Conservation (phyloP, 2,888 invertebrate genomes). For the Pristionchus maxplancki region DNA sequence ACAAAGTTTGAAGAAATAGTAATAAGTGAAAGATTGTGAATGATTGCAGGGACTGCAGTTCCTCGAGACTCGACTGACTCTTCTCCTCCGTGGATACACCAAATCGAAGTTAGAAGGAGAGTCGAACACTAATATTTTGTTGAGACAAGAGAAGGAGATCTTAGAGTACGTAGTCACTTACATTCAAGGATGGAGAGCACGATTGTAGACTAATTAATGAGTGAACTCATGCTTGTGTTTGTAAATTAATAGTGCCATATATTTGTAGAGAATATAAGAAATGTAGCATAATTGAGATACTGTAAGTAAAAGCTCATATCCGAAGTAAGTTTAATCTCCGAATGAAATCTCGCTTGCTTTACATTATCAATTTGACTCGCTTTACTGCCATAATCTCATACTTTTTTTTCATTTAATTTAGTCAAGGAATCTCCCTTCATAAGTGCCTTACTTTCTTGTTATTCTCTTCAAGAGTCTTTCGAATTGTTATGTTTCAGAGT, state of each 20-base stretch:
- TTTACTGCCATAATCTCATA: conserved; percentile 46
- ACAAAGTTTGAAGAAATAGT: too few species aligned
- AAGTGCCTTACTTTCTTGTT: conserved; percentile 31
- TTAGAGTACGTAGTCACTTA: conserved; percentile 21
- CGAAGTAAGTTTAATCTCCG: neutral
- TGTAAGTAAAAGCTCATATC: conserved; percentile 30
- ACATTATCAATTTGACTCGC: conserved; percentile 12
- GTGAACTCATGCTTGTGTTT: neutral
- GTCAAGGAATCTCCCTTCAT: neutral
- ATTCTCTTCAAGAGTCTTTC: conserved; percentile 16
- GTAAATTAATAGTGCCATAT: conserved; percentile 46
- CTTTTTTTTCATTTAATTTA: neutral
- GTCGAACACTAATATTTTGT: neutral
- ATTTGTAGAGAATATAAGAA: conserved; percentile 1
- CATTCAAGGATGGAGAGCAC: neutral
- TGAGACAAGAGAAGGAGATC: conserved; percentile 47
- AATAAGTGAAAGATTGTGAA: too few species aligned
- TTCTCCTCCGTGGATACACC: conserved; percentile 48
- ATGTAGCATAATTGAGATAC: neutral
- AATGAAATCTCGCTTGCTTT: conserved; percentile 36
- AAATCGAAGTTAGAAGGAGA: conserved; percentile 37
- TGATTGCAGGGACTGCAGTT: conserved; percentile 32
- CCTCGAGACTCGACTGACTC: conserved; percentile 13
- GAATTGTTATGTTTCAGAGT: neutral
- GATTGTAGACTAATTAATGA: neutral